phyloP scores from a whole-genome alignment of 2,797 vertebrate genomes.

The Borostomias antarcticus region DNA sequence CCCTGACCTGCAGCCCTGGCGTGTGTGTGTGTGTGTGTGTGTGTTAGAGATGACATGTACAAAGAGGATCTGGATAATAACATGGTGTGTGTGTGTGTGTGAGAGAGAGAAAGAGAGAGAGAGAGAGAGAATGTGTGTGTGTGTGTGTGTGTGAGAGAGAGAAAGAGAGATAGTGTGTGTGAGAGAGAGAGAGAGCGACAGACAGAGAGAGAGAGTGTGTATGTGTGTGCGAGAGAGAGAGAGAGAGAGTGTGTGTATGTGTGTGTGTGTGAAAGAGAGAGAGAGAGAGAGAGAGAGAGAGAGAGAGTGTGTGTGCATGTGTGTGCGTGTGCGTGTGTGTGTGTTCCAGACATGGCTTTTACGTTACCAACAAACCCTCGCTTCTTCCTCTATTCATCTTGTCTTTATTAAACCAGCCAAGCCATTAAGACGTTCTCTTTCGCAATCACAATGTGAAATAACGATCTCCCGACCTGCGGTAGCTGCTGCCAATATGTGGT shows the following conservation, averaged over 20 bases:
- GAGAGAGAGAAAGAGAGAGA: slow-evolving; percentile 10
- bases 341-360: background rate
- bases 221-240: background rate
- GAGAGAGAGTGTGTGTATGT: slow-evolving; percentile 14
- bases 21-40: slow-evolving; percentile 27
- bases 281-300: no score
- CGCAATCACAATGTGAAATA: background rate
- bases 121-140: no score
- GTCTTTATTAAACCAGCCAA: background rate
- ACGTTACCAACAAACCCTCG: background rate
- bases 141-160: no score
- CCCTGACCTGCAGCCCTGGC: slow-evolving; percentile 43
- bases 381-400: background rate
- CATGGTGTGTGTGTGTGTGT: no score
- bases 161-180: slow-evolving; percentile 17
- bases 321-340: background rate
- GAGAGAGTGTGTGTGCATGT: background rate
- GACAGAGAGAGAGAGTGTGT: no score
- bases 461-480: no score
- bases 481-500: no score
- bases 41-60: no score
- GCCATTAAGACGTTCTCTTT: background rate
- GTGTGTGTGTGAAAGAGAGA: slow-evolving; percentile 31
- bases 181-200: no score
- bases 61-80: no score